Evolutionary conservation across 2,113 vertebrate genomes (phyloP), one percentile per base, ranked within the genome.

Genomic region (Cynoglossus semilaevis): DNA sequence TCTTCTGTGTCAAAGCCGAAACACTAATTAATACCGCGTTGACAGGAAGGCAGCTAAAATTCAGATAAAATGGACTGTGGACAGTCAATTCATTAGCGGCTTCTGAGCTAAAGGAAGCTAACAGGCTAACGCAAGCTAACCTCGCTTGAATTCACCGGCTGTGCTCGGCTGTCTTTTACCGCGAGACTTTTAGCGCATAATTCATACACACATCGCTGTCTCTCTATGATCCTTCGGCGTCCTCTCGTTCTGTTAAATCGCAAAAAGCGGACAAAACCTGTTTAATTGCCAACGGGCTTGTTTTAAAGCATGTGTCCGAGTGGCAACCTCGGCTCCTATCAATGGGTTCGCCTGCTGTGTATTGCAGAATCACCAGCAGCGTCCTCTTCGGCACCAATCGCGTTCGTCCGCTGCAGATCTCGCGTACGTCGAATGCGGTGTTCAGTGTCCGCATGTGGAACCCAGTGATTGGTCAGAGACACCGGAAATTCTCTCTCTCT

Each of bases 391-490:
- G 89, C 90, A 90, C 92, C 91, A 92, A 91, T 93, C 90, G 90
- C 90, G 91, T 91, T 64, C 91, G 77, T 89, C 90, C 83, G 87
- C 89, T 85, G 84, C 90, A 87, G 85, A 83, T 88, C 88, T 89
- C 85, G 88, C 89, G 81, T 87, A 87, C 88, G 89, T 92, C 87
- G 91, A 84, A 81, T 79, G 87, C 86, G 75, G 81, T 29, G 84
- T 79, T 83, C 84, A 15, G 76, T 87, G 85, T 85, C 90, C 90
- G 90, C 95, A 96, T 95, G 95, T 96, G 95, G 95, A 96, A 93
- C 81, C 88, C 64, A 82, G 88, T 93, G 77, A 96, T 96, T 95
- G 95, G 95, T 78, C 76, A 76, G 43, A 67, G 18, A 80, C 35
- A 80, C 87, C 87, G 90, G 91, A 92, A 89, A 63, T 83, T 40